Base-by-base conservation (phyloP, 2,797 vertebrate species). In the Acanthopagrus latus region DNA sequence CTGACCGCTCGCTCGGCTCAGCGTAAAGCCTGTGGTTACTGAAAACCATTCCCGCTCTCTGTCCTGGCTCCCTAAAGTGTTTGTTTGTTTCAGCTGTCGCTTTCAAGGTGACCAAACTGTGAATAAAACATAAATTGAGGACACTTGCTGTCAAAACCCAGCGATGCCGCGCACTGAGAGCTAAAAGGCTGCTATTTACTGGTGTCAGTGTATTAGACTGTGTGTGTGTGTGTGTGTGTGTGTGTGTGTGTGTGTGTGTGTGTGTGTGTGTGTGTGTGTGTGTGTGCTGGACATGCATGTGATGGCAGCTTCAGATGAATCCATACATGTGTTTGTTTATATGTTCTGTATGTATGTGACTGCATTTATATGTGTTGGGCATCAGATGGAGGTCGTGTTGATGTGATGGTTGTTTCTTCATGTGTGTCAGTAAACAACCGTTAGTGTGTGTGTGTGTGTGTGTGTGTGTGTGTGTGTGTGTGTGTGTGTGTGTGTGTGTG, bases 51-150 rank as follows among this genome's bases (percentile, higher is more conserved):
- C 51, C 51, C 64, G 2, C 64, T 64, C 71, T 52, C 23, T 1
- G 38, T 2, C 33, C 21, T 2, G 21, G 23, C 68, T 75, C 77
- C 74, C 69, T 52, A n/a, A 76, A 77, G 77, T 83, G 80, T 88
- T 78, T 87, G 86, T 89, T 88, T 88, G 78, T 77, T 66, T 64
- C 72, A 56, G 64, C 75, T 60, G 81, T 74, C 74, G 25, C 85
- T 73, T 75, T 84, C 78, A 70, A 83, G 80, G 82, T 78, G 83
- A 87, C 78, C 72, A 81, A 76, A 71, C 65, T 59, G 80, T 83
- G 88, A 90, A 90, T 88, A 82, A 88, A 88, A 86, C 86, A 86
- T 85, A 72, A 74, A 84, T 50, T 13, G 62, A 76, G 56, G 78
- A 51, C 57, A 50, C 72, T 73, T 23, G 9, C 83, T 83, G 80